Evolutionary conservation across 2,113 vertebrate genomes (phyloP).

Genomic region (Muntiacus muntjak): DNA sequence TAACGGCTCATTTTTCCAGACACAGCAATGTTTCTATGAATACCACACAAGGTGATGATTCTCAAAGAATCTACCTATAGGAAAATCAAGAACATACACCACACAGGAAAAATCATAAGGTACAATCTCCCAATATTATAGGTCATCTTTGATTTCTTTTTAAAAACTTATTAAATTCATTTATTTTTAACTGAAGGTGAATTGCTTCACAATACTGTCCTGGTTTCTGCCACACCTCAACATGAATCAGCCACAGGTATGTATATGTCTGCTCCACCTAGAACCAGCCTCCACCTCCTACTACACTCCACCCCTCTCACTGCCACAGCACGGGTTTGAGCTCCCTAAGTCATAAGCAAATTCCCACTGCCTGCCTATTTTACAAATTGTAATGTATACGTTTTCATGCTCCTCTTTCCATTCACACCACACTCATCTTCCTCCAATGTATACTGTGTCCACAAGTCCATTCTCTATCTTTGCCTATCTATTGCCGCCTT

Average conservation of each 20-base stretch:
- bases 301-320: background rate
- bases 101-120: background rate
- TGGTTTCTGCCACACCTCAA: background rate
- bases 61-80: background rate
- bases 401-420: background rate
- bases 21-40: background rate
- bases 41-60: background rate
- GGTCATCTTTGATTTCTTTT: background rate
- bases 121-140: background rate
- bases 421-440: fast-evolving
- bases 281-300: background rate
- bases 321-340: background rate
- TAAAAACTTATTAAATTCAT: background rate
- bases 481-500: background rate
- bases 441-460: background rate
- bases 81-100: background rate
- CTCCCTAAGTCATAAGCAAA: background rate
- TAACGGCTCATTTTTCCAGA: background rate
- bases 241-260: background rate
- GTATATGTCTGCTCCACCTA: background rate
- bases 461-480: background rate
- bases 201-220: background rate
- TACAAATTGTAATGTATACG: background rate
- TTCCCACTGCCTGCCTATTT: background rate
- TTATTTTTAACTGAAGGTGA: background rate